A percentile compares a stretch with the other conserved stretches of the same genome.
These are phyloP conservation scores for Melanotaenia nigrans DNA, from an alignment of 2,797 vertebrate genomes.

Conservation along the genomic window DNA sequence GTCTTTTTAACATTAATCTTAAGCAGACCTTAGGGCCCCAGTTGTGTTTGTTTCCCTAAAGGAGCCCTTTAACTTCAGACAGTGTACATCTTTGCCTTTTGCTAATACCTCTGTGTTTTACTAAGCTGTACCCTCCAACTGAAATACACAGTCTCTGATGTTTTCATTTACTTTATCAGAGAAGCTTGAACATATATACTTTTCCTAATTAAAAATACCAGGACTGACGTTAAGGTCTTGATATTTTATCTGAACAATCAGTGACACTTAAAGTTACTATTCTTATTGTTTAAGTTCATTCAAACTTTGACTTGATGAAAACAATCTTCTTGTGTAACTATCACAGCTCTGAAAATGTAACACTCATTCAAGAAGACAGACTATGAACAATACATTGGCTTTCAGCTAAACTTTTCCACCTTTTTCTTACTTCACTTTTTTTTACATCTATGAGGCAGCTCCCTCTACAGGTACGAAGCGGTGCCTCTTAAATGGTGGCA, in stretches of 20 bases:
- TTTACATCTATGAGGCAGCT: conserved; percentile 39
- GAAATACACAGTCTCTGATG: background rate
- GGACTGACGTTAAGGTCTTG: background rate
- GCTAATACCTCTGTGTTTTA: background rate
- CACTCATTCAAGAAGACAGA: background rate
- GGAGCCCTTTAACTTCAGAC: background rate
- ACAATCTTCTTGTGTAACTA: background rate
- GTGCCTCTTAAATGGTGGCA: conserved; percentile 30
- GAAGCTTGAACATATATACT: background rate
- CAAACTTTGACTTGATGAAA: background rate
- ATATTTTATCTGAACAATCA: background rate
- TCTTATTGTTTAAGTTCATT: background rate
- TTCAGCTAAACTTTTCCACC: background rate
- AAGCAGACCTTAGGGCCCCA: background rate
- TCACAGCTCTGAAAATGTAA: background rate
- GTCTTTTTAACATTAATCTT: background rate
- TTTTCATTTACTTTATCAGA: background rate
- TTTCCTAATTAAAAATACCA: background rate
- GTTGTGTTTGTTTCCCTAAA: background rate
- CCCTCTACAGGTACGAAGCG: conserved; percentile 67
- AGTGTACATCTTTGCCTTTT: background rate
- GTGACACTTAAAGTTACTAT: background rate
- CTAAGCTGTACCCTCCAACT: background rate
- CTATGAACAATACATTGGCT: background rate
- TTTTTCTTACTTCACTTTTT: background rate